Percentiles rank a stretch among this genome's conserved stretches.
phyloP scores from a whole-genome alignment of 2,888 invertebrate species.

The Deilephila elpenor region DNA sequence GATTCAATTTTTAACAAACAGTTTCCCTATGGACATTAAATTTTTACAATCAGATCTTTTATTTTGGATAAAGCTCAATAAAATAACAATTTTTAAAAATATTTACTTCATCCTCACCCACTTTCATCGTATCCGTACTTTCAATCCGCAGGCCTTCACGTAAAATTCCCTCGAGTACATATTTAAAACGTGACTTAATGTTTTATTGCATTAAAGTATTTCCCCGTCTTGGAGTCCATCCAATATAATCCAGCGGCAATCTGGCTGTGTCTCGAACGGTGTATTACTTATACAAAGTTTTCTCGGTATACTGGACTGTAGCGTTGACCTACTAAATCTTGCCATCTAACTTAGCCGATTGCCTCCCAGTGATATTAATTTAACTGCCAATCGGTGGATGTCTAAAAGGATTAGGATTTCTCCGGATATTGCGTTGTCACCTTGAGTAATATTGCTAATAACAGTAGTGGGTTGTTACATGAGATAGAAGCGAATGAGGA shows the following conservation, averaged over 20 bases:
- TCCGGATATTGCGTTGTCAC: neutral
- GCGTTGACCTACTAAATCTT: conserved; percentile 13
- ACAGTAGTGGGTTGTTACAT: neutral
- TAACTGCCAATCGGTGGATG: neutral
- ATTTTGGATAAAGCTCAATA: no score
- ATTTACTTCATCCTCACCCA: no score
- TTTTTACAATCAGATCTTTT: no score
- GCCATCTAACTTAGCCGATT: conserved; percentile 11
- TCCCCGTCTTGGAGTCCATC: neutral
- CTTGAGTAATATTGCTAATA: neutral
- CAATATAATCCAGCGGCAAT: conserved; percentile 28
- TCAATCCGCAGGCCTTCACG: neutral
- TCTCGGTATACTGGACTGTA: neutral
- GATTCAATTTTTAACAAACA: no score
- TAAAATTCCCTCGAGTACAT: neutral
- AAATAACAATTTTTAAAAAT: no score
- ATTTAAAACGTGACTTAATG: conserved; percentile 4
- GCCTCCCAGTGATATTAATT: conserved; percentile 10
- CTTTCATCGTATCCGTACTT: neutral
- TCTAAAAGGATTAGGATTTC: neutral
- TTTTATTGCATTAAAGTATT: neutral
- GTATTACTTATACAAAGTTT: conserved; percentile 17
- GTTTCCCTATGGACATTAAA: no score
- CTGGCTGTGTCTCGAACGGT: conserved; percentile 12
- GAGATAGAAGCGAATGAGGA: no score